Evolutionary conservation across 2,888 invertebrate species (phyloP).

Genomic region (Cancer borealis): DNA sequence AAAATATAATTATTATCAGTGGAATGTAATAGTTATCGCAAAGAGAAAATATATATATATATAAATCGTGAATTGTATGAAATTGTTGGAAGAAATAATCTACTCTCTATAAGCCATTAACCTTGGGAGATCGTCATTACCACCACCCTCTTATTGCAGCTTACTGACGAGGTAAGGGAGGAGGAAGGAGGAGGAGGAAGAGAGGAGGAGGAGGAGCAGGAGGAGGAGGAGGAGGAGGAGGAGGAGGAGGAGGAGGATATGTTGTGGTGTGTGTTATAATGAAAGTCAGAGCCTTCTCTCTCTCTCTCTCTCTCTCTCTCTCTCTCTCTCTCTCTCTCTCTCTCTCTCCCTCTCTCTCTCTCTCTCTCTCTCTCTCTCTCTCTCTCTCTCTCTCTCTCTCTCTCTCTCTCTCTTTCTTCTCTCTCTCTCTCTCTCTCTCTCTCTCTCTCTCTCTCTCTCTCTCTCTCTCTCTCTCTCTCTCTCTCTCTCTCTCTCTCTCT

Average conservation of each 20-base stretch:
- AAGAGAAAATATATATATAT: not conserved
- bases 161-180: not conserved
- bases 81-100: not conserved
- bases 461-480: slow-evolving; percentile 16
- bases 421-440: not conserved
- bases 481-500: slow-evolving; percentile 25
- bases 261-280: not conserved
- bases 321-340: not conserved
- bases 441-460: slow-evolving; percentile 17
- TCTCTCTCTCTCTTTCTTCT: not conserved
- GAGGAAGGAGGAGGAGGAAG: not conserved
- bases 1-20: not conserved
- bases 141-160: not conserved
- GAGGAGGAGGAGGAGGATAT: slow-evolving; percentile 4
- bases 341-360: not conserved
- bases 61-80: not conserved
- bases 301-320: not conserved
- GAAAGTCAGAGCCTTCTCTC: not conserved
- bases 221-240: slow-evolving; percentile 20
- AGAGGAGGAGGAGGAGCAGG: not conserved
- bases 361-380: not conserved
- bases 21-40: not conserved
- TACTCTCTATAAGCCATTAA: not conserved
- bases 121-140: not conserved
- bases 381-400: not conserved